Evolutionary conservation across 2,888 invertebrate genomes (phyloP).

Genomic region (Pasiphila rectangulata): DNA sequence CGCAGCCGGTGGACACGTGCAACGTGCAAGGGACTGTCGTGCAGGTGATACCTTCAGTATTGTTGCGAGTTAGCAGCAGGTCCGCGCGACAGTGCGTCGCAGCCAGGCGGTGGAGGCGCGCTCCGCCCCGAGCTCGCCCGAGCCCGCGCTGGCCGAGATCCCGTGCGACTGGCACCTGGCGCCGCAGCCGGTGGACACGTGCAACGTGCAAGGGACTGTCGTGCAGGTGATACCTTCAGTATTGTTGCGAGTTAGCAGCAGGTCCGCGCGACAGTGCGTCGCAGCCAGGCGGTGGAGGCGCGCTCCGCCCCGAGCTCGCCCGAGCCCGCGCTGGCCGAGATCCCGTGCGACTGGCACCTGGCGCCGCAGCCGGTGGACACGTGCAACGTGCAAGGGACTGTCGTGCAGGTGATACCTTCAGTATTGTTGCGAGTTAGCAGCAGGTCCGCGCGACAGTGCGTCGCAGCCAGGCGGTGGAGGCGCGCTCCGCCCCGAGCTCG

Average conservation of each 20-base stretch:
- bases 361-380: slow-evolving; percentile 83
- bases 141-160: slow-evolving; percentile 14
- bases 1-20: slow-evolving; percentile 82
- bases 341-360: slow-evolving; percentile 62
- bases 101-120: slow-evolving; percentile 10
- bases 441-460: slow-evolving; percentile 21
- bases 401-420: slow-evolving; percentile 83
- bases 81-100: slow-evolving; percentile 36
- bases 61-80: too few relatives aligned
- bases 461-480: slow-evolving; percentile 33
- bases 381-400: slow-evolving; percentile 81
- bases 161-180: slow-evolving; percentile 63
- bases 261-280: slow-evolving; percentile 34
- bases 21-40: slow-evolving; percentile 82
- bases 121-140: slow-evolving; percentile 35
- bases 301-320: slow-evolving; percentile 35
- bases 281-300: slow-evolving; percentile 20
- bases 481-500: slow-evolving; percentile 33
- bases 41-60: too few relatives aligned
- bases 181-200: slow-evolving; percentile 83
- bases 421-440: too few relatives aligned
- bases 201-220: slow-evolving; percentile 82
- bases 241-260: too few relatives aligned
- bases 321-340: slow-evolving; percentile 12
- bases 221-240: too few relatives aligned